These are phyloP conservation scores for Chloroclysta siterata DNA, from an alignment of 2,888 invertebrate genomes.

Conservation along the genomic window DNA sequence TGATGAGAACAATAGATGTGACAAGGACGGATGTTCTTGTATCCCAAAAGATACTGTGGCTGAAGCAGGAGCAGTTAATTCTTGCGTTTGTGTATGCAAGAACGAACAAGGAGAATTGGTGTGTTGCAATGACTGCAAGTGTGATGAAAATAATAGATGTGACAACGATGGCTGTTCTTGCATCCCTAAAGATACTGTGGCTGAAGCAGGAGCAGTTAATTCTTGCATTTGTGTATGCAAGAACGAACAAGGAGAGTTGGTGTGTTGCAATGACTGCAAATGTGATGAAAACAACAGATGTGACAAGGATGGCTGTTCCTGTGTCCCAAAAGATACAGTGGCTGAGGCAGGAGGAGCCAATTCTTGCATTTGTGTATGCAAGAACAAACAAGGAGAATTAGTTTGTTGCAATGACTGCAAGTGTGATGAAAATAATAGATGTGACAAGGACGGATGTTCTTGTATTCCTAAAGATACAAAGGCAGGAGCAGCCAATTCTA, in stretches of 20 bases:
- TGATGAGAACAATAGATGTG: conserved; percentile 39
- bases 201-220: neutral
- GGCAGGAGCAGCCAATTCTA: too few relatives aligned
- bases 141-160: conserved; percentile 39
- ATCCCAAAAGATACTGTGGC: conserved; percentile 38
- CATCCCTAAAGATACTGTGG: neutral
- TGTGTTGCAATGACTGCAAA: conserved; percentile 50
- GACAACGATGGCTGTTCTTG: conserved; percentile 43
- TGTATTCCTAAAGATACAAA: conserved; percentile 30
- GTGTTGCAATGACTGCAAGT: conserved; percentile 46
- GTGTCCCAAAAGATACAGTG: conserved; percentile 19
- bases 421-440: conserved; percentile 44
- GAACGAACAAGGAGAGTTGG: conserved; percentile 35
- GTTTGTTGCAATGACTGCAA: conserved; percentile 50
- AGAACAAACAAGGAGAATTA: conserved; percentile 37
- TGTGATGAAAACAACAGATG: conserved; percentile 46
- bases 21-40: conserved; percentile 42
- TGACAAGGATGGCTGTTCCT: conserved; percentile 48
- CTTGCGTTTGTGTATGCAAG: conserved; percentile 38
- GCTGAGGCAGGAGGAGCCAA: too few relatives aligned
- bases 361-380: conserved; percentile 30
- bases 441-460: conserved; percentile 48
- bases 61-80: conserved; percentile 27
- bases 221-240: conserved; percentile 36
- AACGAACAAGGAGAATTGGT: conserved; percentile 19